phyloP scores from a whole-genome alignment of 2,888 invertebrate species.

The Omphaloscelis lunosa region DNA sequence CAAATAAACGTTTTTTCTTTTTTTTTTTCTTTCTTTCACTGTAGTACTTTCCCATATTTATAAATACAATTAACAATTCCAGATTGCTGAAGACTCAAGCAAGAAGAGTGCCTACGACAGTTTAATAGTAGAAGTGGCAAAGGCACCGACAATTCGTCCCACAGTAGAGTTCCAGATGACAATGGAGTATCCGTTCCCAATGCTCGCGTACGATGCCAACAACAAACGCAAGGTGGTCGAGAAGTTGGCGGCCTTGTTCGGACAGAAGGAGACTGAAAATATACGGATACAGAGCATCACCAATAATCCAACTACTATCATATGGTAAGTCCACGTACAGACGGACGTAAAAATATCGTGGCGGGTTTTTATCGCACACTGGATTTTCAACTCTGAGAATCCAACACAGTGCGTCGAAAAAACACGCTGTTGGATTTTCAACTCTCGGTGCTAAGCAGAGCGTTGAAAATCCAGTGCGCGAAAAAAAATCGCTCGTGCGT shows the following conservation, averaged over 20 bases:
- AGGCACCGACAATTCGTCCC: constrained; percentile 92
- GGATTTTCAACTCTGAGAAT: too few species aligned
- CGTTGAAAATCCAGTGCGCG: too few species aligned
- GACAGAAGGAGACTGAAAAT: constrained; percentile 93
- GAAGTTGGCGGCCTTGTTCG: constrained; percentile 94
- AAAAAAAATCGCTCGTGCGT: too few species aligned
- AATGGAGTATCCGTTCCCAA: constrained; percentile 93
- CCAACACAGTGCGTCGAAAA: too few species aligned
- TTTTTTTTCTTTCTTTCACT: too few species aligned
- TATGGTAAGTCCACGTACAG: constrained; percentile 84
- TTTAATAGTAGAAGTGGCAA: constrained; percentile 93
- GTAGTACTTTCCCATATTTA: background rate
- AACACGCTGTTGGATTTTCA: too few species aligned
- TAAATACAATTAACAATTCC: constrained; percentile 25
- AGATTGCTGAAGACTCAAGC: constrained; percentile 94
- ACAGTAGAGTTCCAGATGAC: constrained; percentile 96
- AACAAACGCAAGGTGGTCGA: constrained; percentile 95
- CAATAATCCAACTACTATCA: constrained; percentile 93
- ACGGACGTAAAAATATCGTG: too few species aligned
- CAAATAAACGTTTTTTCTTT: too few species aligned
- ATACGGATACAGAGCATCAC: constrained; percentile 94
- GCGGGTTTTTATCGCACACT: too few species aligned
- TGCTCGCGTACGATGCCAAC: constrained; percentile 93
- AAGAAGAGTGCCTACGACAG: constrained; percentile 95
- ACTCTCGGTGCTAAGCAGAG: too few species aligned